These are phyloP conservation scores for Zaprionus davidi DNA, from an alignment of 1,140 invertebrate species.

Conservation along the genomic window DNA sequence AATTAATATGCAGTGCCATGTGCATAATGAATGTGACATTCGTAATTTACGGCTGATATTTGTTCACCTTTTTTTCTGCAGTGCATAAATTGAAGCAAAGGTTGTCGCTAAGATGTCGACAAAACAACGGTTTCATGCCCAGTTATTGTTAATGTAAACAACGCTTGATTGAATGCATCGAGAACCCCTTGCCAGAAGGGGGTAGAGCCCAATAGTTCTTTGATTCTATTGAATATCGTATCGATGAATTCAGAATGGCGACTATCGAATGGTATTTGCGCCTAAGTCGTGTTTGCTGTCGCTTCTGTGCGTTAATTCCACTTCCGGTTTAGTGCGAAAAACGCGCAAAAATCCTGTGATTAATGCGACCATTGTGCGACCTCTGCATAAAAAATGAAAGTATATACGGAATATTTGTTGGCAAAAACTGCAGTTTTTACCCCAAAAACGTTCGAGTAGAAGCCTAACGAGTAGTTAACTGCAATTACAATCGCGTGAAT, in stretches of 20 bases:
- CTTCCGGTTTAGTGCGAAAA: conserved; percentile 66
- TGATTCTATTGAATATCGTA: conserved; percentile 41
- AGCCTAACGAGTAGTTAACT: conserved; percentile 66
- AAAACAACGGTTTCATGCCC: conserved; percentile 79
- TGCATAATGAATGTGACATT: conserved; percentile 82
- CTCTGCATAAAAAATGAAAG: conserved; percentile 26
- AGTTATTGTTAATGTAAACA: conserved; percentile 73
- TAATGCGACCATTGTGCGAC: conserved; percentile 45
- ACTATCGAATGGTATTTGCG: conserved; percentile 42
- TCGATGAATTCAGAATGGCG: neutral
- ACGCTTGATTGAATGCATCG: conserved; percentile 35
- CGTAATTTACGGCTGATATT: conserved; percentile 79
- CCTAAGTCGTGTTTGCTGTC: conserved; percentile 37
- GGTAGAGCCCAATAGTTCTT: neutral
- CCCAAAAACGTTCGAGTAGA: conserved; percentile 42
- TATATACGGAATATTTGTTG: conserved; percentile 27
- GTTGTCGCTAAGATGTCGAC: conserved; percentile 70
- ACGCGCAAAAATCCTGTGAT: conserved; percentile 66
- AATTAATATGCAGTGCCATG: conserved; percentile 82
- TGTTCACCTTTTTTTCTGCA: conserved; percentile 54
- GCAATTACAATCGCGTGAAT: conserved; percentile 62
- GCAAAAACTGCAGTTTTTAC: conserved; percentile 57
- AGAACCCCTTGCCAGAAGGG: conserved; percentile 4
- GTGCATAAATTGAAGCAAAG: conserved; percentile 61
- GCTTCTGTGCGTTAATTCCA: conserved; percentile 44